Percentiles rank a stretch among this genome's conserved stretches.
phyloP scores from a whole-genome alignment of 2,113 vertebrate genomes.

The Vulpes lagopus region DNA sequence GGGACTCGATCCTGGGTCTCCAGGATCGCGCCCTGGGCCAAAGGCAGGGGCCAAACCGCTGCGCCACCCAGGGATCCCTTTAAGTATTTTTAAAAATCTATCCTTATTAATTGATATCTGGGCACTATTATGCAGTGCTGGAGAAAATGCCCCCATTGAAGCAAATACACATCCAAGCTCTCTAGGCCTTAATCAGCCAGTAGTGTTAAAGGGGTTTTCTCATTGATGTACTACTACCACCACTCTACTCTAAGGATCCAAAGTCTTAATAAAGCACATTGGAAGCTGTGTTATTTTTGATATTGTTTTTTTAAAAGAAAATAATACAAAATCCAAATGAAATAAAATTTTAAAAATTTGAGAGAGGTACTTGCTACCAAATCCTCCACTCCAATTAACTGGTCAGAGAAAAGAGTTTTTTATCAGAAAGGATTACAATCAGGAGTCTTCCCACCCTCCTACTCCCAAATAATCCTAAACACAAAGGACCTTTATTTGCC shows the following conservation, averaged over 20 bases:
- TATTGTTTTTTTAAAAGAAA: background rate
- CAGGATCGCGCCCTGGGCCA: no score
- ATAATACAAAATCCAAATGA: constrained; percentile 52
- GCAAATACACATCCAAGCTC: constrained; percentile 19
- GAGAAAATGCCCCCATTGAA: constrained; percentile 62
- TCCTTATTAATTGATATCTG: constrained; percentile 38
- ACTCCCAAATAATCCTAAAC: background rate
- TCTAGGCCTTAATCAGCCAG: constrained; percentile 5
- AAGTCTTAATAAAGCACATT: background rate
- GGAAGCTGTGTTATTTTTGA: background rate
- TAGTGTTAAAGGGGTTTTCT: background rate
- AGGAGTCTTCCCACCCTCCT: background rate
- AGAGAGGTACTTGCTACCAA: background rate
- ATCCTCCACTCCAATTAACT: background rate
- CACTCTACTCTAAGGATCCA: background rate
- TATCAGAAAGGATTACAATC: no score
- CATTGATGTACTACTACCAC: background rate
- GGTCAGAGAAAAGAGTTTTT: background rate
- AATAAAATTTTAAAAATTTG: constrained; percentile 62
- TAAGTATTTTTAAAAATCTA: background rate
- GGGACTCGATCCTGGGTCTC: no score
- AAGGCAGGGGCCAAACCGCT: no score
- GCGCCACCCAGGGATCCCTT: background rate
- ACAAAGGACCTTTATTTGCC: constrained; percentile 24
- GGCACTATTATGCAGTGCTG: background rate